Conservation (phyloP, 2,113 vertebrate genomes). For the Dromas ardeola region DNA sequence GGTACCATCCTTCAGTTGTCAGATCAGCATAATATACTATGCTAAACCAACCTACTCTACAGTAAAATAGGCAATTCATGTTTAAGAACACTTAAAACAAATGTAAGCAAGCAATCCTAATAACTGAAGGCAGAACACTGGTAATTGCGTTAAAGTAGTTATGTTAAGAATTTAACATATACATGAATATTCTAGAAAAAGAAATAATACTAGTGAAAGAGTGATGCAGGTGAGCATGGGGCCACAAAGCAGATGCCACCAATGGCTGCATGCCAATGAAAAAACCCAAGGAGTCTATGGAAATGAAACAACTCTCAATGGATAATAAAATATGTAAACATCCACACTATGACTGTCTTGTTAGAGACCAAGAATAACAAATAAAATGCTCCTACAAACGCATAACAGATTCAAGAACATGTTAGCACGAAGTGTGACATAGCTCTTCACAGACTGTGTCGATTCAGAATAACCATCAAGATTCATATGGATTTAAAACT, state of each 20-base stretch:
- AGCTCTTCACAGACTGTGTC: background rate
- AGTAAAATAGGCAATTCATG: background rate
- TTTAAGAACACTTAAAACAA: background rate
- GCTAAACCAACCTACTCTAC: background rate
- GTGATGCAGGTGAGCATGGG: background rate
- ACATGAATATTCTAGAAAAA: background rate
- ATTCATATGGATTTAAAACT: background rate
- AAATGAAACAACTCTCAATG: background rate
- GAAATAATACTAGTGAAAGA: background rate
- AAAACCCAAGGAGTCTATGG: background rate
- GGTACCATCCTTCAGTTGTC: background rate
- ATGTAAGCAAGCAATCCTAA: background rate
- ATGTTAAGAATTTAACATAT: background rate
- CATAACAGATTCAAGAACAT: background rate
- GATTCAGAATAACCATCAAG: background rate
- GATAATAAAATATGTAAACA: background rate
- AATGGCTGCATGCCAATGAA: background rate
- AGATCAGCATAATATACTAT: background rate
- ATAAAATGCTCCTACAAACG: background rate
- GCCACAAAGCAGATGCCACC: background rate
- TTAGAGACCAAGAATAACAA: background rate
- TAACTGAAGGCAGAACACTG: background rate
- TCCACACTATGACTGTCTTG: background rate
- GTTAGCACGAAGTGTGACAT: fast-evolving
- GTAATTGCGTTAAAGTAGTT: background rate